Conservation (phyloP, 2,113 vertebrate genomes). For the Cyrtonyx montezumae region DNA sequence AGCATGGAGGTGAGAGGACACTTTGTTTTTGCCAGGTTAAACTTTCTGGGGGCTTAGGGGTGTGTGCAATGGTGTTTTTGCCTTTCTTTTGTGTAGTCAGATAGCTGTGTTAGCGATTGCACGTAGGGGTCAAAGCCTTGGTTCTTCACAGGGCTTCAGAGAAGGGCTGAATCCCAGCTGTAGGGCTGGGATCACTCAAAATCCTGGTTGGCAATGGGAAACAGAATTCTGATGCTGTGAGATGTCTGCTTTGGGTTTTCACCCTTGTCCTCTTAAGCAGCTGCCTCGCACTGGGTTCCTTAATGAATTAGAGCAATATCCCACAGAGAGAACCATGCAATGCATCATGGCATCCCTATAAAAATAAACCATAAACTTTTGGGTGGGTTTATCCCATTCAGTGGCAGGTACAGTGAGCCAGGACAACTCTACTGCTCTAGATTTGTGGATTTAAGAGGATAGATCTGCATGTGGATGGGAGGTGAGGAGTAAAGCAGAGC, state of each 20-base stretch:
- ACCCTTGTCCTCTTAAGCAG: not conserved
- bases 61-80: not conserved
- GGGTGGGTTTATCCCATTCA: not conserved
- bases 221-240: not conserved
- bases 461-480: not conserved
- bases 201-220: not conserved
- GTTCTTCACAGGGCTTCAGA: not conserved
- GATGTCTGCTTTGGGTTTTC: not conserved
- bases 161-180: too few relatives aligned
- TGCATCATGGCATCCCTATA: not conserved
- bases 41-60: not conserved
- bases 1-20: slow-evolving; percentile 84
- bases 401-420: not conserved
- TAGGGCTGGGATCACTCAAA: not conserved
- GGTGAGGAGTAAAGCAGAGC: not conserved
- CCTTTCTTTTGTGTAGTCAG: not conserved
- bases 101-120: not conserved
- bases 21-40: slow-evolving; percentile 20
- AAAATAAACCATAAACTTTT: not conserved
- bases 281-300: not conserved
- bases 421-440: not conserved
- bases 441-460: not conserved
- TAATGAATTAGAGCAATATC: not conserved
- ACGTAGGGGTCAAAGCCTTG: accelerated
- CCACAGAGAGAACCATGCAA: not conserved